Conservation (phyloP, 1,140 invertebrate species). For the Agrypnia vestita region DNA sequence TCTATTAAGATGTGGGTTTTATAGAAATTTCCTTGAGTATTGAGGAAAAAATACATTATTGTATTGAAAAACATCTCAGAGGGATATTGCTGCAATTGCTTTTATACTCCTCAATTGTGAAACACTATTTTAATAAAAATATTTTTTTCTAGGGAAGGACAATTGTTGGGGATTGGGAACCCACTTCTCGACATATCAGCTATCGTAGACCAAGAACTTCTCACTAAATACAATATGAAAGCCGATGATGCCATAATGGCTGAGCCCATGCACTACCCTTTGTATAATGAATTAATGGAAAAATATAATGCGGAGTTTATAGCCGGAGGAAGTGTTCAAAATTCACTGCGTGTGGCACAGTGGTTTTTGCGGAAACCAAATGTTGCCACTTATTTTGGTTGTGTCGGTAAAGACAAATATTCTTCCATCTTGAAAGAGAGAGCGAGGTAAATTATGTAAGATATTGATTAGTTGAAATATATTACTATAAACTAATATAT, state of each 20-base stretch:
- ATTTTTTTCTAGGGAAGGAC: constrained; percentile 75
- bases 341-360: constrained; percentile 93
- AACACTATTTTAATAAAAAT: background rate
- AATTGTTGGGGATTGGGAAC: constrained; percentile 95
- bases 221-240: constrained; percentile 90
- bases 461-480: background rate
- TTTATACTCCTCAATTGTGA: no score
- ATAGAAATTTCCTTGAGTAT: no score
- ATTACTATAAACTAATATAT: no score
- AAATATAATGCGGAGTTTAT: constrained; percentile 89
- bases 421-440: constrained; percentile 89
- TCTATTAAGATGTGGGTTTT: no score
- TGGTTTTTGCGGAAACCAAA: constrained; percentile 92
- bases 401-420: constrained; percentile 93
- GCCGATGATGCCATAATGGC: constrained; percentile 97
- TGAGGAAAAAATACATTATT: no score
- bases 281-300: constrained; percentile 86
- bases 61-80: no score
- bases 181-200: constrained; percentile 96
- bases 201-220: constrained; percentile 83
- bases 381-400: constrained; percentile 92
- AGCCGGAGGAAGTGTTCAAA: constrained; percentile 97
- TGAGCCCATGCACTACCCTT: constrained; percentile 88
- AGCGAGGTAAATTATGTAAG: constrained; percentile 73
- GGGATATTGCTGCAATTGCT: no score